phyloP scores from a whole-genome alignment of 1,140 invertebrate genomes.

The Subanguina moxae region DNA sequence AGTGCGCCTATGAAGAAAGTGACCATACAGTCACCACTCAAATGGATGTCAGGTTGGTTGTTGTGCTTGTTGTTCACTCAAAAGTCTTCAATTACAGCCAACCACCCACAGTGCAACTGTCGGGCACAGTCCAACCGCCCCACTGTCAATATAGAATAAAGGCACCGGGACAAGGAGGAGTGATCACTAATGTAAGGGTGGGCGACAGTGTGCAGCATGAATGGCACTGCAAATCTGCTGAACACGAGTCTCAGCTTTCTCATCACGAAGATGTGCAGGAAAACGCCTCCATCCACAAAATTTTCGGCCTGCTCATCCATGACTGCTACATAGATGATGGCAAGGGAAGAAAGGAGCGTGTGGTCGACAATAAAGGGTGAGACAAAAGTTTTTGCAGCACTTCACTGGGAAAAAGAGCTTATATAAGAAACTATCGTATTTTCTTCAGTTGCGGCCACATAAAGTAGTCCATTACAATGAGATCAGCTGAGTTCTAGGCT shows the following conservation, averaged over 20 bases:
- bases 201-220: conserved; percentile 31
- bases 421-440: no score
- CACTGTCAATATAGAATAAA: conserved; percentile 32
- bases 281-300: background rate
- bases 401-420: no score
- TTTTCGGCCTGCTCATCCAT: conserved; percentile 28
- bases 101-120: conserved; percentile 25
- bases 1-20: conserved; percentile 41
- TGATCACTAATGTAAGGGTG: conserved; percentile 24
- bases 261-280: conserved; percentile 1
- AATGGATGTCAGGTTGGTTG: conserved; percentile 35
- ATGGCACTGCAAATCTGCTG: conserved; percentile 22
- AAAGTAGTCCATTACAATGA: no score
- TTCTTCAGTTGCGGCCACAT: no score
- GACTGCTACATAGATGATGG: conserved; percentile 34
- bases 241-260: background rate
- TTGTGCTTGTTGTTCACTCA: background rate
- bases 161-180: background rate
- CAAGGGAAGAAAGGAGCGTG: conserved; percentile 12
- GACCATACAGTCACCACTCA: conserved; percentile 25
- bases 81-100: conserved; percentile 18
- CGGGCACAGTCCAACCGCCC: conserved; percentile 24
- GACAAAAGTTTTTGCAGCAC: background rate
- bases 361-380: conserved; percentile 24
- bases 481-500: no score